A percentile compares a stretch with the other conserved stretches of the same genome.
Evolutionary conservation across 2,888 invertebrate species (phyloP).

Genomic region (Tenthredo mesomela): DNA sequence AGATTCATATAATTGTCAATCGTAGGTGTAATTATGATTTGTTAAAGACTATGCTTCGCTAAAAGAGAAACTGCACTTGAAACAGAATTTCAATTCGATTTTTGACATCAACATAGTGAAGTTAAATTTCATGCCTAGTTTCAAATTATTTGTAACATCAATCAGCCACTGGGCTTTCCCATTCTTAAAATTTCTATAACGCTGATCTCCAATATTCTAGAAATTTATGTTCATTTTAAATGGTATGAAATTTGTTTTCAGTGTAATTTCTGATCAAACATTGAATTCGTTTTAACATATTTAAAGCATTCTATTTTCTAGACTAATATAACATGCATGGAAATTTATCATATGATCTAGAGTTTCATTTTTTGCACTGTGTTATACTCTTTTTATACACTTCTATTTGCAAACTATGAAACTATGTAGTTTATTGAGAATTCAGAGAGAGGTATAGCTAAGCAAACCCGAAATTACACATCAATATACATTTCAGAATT

Average conservation of each 20-base stretch:
- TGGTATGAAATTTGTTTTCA: neutral
- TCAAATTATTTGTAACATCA: neutral
- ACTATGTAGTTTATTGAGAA: neutral
- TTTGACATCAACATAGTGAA: neutral
- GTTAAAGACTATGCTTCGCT: neutral
- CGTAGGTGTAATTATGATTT: constrained; percentile 19
- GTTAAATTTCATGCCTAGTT: neutral
- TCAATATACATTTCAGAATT: constrained; percentile 2
- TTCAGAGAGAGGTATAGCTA: neutral
- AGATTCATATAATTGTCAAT: neutral
- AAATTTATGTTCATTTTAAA: neutral
- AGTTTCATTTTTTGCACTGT: too few relatives aligned
- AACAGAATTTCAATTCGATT: neutral
- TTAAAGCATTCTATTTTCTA: neutral
- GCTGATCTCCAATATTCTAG: neutral
- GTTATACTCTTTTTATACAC: constrained; percentile 9
- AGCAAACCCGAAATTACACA: neutral
- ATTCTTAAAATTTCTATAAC: neutral
- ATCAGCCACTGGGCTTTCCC: neutral
- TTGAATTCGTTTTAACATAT: neutral
- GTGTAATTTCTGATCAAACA: neutral
- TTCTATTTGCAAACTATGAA: neutral
- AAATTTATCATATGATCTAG: neutral
- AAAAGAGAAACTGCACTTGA: neutral
- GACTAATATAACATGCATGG: neutral